Evolutionary conservation across 2,113 vertebrate genomes (phyloP).

Genomic region (Thamnaconus septentrionalis): DNA sequence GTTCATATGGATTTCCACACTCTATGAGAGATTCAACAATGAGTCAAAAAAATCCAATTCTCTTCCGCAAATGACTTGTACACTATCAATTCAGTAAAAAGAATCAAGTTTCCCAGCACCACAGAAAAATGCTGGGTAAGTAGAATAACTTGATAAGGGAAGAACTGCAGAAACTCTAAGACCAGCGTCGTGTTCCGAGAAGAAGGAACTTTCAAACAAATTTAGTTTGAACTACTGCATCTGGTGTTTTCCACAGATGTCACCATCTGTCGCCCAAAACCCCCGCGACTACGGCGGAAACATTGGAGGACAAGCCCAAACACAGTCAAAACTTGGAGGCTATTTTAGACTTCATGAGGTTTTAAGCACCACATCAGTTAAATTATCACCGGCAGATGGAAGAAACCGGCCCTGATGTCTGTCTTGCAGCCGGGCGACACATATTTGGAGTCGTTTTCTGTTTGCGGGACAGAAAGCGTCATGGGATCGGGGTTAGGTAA

Average conservation of each 20-base stretch:
- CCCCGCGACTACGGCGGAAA: conserved; percentile 12
- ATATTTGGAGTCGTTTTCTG: not conserved
- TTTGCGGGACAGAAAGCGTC: not conserved
- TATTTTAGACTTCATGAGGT: not conserved
- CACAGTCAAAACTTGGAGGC: no score
- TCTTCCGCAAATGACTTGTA: no score
- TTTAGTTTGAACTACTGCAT: conserved; percentile 24
- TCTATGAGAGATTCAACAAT: no score
- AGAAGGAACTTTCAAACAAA: conserved; percentile 11
- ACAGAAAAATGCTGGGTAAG: no score
- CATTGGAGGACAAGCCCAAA: not conserved
- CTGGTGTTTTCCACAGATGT: conserved; percentile 21
- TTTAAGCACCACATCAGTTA: not conserved
- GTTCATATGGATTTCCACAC: no score
- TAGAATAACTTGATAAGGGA: not conserved
- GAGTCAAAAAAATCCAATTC: no score
- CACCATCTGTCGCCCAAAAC: conserved; percentile 20
- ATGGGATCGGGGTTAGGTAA: conserved; percentile 2
- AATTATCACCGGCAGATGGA: conserved; percentile 11
- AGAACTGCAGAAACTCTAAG: not conserved
- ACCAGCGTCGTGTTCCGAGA: not conserved
- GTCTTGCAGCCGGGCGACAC: not conserved
- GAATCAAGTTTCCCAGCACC: no score
- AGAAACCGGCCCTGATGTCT: not conserved
- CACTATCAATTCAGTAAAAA: no score